Evolutionary conservation across 1,140 invertebrate genomes (phyloP).

Genomic region (Drosophila quadrilineata): DNA sequence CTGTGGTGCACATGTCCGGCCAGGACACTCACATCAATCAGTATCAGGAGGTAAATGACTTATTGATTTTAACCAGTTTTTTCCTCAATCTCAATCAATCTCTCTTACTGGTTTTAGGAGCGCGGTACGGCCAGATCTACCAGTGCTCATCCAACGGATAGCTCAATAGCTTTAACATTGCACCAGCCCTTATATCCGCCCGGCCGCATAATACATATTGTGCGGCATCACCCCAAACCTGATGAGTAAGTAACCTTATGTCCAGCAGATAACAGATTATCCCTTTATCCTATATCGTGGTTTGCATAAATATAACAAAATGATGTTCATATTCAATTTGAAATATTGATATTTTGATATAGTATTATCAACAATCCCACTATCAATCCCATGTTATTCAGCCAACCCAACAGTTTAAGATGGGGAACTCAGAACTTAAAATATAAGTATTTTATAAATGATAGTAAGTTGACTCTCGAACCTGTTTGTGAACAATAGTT

Average conservation of each 20-base stretch:
- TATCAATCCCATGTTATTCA: too few species aligned
- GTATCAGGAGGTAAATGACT: conserved; percentile 81
- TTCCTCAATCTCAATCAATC: background rate
- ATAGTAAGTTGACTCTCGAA: too few species aligned
- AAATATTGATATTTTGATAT: too few species aligned
- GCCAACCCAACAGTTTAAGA: too few species aligned
- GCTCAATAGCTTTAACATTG: conserved; percentile 88
- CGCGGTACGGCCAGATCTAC: conserved; percentile 83
- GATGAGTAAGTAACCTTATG: conserved; percentile 86
- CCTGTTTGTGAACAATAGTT: too few species aligned
- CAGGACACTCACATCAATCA: conserved; percentile 84
- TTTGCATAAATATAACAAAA: too few species aligned
- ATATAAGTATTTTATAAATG: too few species aligned
- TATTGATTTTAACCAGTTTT: background rate
- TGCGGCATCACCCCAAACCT: conserved; percentile 92
- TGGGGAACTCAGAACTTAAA: too few species aligned
- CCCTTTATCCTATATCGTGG: background rate
- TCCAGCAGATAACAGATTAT: background rate
- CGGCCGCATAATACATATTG: conserved; percentile 94
- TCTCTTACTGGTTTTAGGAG: conserved; percentile 38
- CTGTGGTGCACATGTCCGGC: conserved; percentile 85
- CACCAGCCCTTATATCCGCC: conserved; percentile 93
- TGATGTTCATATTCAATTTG: too few species aligned
- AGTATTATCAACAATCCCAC: too few species aligned
- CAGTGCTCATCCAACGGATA: conserved; percentile 87